Conservation (phyloP, 1,140 invertebrate genomes). For the Leptonema lineaticorne region DNA sequence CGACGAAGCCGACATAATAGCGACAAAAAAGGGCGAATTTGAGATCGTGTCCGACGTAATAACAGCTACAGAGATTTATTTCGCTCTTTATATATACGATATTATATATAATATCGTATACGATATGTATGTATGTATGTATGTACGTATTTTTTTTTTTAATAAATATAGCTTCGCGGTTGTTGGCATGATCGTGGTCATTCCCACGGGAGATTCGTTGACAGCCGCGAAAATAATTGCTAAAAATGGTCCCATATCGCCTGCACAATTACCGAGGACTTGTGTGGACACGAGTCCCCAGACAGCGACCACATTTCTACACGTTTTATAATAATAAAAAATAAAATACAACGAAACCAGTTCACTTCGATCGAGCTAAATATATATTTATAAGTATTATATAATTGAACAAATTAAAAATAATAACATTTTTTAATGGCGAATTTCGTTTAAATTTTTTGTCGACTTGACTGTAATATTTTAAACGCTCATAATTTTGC, state of each 20-base stretch:
- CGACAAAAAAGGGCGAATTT: conserved; percentile 1
- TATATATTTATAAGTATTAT: no score
- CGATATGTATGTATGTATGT: no score
- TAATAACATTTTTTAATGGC: no score
- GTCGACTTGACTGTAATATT: no score
- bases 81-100: not conserved
- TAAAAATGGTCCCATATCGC: conserved; percentile 29
- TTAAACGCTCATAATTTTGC: no score
- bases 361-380: no score
- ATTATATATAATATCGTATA: no score
- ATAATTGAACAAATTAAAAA: no score
- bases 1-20: not conserved
- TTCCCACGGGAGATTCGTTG: conserved; percentile 16
- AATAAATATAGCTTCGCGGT: not conserved
- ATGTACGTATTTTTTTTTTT: not conserved
- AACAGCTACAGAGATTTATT: not conserved
- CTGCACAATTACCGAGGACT: conserved; percentile 24
- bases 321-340: no score
- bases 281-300: conserved; percentile 6
- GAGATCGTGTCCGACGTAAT: not conserved
- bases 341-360: no score
- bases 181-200: not conserved
- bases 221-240: conserved; percentile 29
- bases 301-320: not conserved
- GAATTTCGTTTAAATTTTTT: no score